phyloP scores from a whole-genome alignment of 2,113 vertebrate genomes.

The Cathartes aura region DNA sequence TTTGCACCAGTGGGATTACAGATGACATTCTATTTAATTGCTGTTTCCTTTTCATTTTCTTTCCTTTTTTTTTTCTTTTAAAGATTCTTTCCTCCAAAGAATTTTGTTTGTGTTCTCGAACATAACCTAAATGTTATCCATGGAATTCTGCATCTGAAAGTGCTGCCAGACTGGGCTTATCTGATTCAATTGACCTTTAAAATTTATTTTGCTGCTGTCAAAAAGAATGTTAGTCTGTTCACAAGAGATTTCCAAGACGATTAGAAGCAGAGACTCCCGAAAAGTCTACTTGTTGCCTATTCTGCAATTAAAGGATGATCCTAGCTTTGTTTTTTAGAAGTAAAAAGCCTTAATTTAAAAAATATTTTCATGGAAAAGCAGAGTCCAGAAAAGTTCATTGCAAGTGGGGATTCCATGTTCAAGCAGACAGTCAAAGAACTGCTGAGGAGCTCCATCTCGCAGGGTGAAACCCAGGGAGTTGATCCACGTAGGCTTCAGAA shows the following conservation, averaged over 20 bases:
- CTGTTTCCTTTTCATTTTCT: constrained; percentile 56
- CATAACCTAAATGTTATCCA: constrained; percentile 54
- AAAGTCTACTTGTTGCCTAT: constrained; percentile 44
- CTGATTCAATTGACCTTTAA: constrained; percentile 72
- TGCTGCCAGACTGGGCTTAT: constrained; percentile 51
- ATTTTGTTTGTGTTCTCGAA: constrained; percentile 14
- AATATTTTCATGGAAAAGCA: not conserved
- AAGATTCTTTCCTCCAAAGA: constrained; percentile 41
- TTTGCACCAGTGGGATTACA: constrained; percentile 25
- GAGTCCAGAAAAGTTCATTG: not conserved
- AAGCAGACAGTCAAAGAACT: not conserved
- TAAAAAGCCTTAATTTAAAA: not conserved
- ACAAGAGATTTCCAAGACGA: not conserved
- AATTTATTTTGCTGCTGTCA: constrained; percentile 70
- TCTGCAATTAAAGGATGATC: not conserved
- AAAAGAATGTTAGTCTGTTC: constrained; percentile 32
- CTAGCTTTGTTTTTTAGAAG: not conserved
- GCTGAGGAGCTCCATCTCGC: not conserved
- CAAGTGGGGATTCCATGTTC: not conserved
- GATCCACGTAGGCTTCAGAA: not conserved
- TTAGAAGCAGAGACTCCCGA: constrained; percentile 32
- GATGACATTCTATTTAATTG: constrained; percentile 65
- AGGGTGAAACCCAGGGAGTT: not conserved
- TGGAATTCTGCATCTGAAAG: constrained; percentile 55
- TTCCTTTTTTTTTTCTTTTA: not conserved